Conservation (phyloP, 2,113 vertebrate genomes). For the Proterorhinus semilunaris region DNA sequence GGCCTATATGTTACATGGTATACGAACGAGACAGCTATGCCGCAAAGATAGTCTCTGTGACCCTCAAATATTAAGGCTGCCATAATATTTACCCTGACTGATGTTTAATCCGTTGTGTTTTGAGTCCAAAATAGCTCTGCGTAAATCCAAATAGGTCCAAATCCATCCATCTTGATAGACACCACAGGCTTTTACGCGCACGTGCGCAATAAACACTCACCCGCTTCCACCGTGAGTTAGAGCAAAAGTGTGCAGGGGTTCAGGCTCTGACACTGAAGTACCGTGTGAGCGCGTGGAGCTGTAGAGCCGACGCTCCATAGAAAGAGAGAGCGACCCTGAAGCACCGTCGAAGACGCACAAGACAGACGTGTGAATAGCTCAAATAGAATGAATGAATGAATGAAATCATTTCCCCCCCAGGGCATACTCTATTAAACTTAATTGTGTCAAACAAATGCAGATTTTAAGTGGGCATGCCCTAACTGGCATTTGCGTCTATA, state of each 20-base stretch:
- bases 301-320: slow-evolving; percentile 2
- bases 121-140: slow-evolving; percentile 25
- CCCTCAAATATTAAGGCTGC: background rate
- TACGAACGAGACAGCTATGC: too few relatives aligned
- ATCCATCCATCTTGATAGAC: slow-evolving; percentile 34
- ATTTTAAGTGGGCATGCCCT: too few relatives aligned
- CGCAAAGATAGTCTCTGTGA: background rate
- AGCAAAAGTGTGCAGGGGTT: slow-evolving; percentile 25
- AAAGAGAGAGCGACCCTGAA: background rate
- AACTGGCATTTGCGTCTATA: too few relatives aligned
- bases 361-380: background rate
- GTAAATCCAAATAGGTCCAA: slow-evolving; percentile 24
- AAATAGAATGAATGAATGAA: too few relatives aligned
- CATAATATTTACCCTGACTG: background rate
- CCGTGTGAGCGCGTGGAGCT: slow-evolving; percentile 12
- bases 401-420: too few relatives aligned
- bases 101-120: slow-evolving; percentile 29
- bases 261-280: background rate
- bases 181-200: background rate
- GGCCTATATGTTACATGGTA: too few relatives aligned
- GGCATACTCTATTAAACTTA: too few relatives aligned
- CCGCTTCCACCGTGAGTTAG: background rate
- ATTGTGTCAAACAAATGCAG: too few relatives aligned
- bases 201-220: background rate
- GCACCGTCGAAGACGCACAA: background rate